Base-by-base conservation (phyloP, 2,797 vertebrate genomes). In the Alfaro cultratus region DNA sequence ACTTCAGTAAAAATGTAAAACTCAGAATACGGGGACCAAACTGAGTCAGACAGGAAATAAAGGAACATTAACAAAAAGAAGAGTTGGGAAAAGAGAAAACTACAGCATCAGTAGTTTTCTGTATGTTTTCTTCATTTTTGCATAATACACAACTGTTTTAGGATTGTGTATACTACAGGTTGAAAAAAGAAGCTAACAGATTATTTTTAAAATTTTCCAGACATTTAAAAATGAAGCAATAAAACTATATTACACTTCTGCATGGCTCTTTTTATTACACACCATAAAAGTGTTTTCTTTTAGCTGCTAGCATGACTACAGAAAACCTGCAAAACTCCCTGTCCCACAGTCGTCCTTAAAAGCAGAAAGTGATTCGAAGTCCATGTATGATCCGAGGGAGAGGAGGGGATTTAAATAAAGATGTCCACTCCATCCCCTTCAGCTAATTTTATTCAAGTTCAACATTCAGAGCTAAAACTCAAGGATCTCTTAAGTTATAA, bases 281-380 rank as follows among this genome's bases (percentile, higher is more conserved):
- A 75, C 82, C 83, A 93, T 91, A 82, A 91, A 92, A 91, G 87
- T 92, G 89, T 86, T 91, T 86, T 85, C 5, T 62, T 87, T 87
- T 77, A 73, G 89, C 91, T 75, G 47, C 82, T 70, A 90, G 92
- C 81, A n/a, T 43, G 2, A 49, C 29, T 62, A 70, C 18, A 49
- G 79, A 86, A 82, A 62, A 73, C 85, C 75, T 57, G 60, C 78
- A 64, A 73, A 70, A 87, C 88, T 88, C 57, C 84, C 87, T 83
- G 80, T 51, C 79, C 57, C 73, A 82, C 18, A 21, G 60, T 60
- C 1, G 70, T 79, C 75, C 74, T 81, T 45, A 80, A 87, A 83
- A 74, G 82, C 74, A 79, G 78, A 41, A 67, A 74, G 81, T 47
- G 68, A 76, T 86, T 75, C 8, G 49, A 74, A 71, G 75, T 18